Base-by-base conservation (phyloP, 2,797 vertebrate genomes). In the Chaunax sp. region DNA sequence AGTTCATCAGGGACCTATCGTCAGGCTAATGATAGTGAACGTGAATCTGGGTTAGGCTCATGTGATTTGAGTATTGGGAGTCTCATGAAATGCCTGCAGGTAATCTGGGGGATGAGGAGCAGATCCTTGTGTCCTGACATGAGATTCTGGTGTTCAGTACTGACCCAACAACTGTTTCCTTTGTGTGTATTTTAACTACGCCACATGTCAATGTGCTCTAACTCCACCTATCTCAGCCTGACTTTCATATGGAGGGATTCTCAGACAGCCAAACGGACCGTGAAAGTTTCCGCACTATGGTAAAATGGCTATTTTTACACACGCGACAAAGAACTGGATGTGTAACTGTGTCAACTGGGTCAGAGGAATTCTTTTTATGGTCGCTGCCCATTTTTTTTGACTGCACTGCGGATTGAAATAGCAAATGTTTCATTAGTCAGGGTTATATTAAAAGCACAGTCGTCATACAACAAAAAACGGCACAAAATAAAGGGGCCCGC, bases 291-390 rank as follows among this genome's bases (percentile, higher is more conserved):
- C 60, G 55, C 64, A 66, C 56, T 52, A 12, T 72, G 55, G 35
- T 35, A 23, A 45, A 66, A 68, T 4, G 44, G 16, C 55, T 86
- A 76, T 87, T 88, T 86, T 69, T 85, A 73, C 65, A 46, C 66
- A 56, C 33, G 57, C 64, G 12, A 16, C 50, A 51, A 28, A 63
- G 64, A 64, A 53, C 54, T 64, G 76, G 64, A 62, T 62, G 74
- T 69, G 65, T 45, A 69, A 77, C 45, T 70, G 51, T 77, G 71
- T 74, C 80, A 81, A 78, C 33, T 84, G 65, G 81, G 80, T 75
- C 77, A 81, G 68, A 73, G 64, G 51, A 63, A 69, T 62, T 77
- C n/a, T n/a, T 62, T 70, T 82, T 64, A 72, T 80, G 82, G 87
- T 78, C 77, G 64, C 67, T 82, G 72, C 64, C 52, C 61, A 66